Evolutionary conservation across 2,888 invertebrate species (phyloP), one percentile per base, ranked within the genome.

Genomic region (Rambutsinella grinnellia): DNA sequence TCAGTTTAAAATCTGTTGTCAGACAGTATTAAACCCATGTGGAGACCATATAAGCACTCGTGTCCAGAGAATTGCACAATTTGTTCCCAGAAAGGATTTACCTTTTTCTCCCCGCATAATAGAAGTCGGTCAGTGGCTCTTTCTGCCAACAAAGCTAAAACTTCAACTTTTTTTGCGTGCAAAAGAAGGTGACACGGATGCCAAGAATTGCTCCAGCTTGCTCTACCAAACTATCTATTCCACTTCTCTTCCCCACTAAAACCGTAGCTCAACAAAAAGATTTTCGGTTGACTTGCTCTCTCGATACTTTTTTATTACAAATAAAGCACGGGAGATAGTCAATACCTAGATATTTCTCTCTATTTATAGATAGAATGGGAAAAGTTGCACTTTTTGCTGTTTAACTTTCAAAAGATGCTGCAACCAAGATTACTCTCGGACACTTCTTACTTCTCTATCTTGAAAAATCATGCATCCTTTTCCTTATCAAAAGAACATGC

Each of bases 331-430:
- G 5, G 36, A 36, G 6, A 36, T 13, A 36, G 36, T 36, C 6
- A 36, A 5, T 36, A 36, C 36, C 36, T 36, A 36, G 8, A 26
- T 17, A 3, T 13, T 57, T 57, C 15, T 26, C 26, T 8, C 10
- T 51, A 15, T 51, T 54, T 54, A 56, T 23, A 23, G 10, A 56
- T 56, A 56, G 17, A 21, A 56, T n/a, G 36, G 23, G 26, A 44
- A 54, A 57, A 68, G 36, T 54, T 63, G 71, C 65, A 65, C 26
- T 54, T 71, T 71, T 65, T 63, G 27, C 57, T 65, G 27, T 71
- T 71, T 65, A 71, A 65, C 63, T 65, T 63, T 71, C 71, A 63
- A 58, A 65, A 28, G 46, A 71, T 71, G 70, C 63, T 71, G 70
- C 62, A 71, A 47, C 63, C 66, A 51, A 71, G 65, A 71, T 71